Conservation (phyloP, 2,113 vertebrate species). For the Erythrolamprus reginae region DNA sequence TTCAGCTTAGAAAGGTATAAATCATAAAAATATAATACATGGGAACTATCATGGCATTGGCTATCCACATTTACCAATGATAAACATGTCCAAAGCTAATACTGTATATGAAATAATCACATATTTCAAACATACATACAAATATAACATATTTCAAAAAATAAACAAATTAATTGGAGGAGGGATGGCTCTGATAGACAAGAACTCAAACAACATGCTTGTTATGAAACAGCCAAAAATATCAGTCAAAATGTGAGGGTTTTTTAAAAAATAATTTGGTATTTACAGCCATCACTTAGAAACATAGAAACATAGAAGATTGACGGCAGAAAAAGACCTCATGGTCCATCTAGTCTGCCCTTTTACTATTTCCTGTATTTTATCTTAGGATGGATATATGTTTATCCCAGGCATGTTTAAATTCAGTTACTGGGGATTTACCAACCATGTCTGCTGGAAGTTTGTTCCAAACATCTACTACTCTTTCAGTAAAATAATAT, state of each 20-base stretch:
- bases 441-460: no score
- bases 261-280: no score
- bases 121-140: not conserved
- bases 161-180: not conserved
- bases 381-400: no score
- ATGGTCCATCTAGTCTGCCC: no score
- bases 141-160: not conserved
- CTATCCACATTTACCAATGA: not conserved
- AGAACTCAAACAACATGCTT: not conserved
- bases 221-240: not conserved
- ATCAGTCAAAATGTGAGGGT: not conserved
- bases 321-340: no score
- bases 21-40: not conserved
- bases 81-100: not conserved
- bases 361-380: no score
- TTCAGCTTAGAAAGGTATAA: not conserved
- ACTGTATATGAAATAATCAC: not conserved
- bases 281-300: not conserved
- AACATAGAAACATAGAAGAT: no score
- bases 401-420: no score
- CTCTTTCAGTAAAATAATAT: no score
- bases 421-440: no score
- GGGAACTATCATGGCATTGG: not conserved
- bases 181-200: not conserved
- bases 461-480: no score